Conservation (phyloP, 2,113 vertebrate species). For the Hypocryptadius cinnamomeus region DNA sequence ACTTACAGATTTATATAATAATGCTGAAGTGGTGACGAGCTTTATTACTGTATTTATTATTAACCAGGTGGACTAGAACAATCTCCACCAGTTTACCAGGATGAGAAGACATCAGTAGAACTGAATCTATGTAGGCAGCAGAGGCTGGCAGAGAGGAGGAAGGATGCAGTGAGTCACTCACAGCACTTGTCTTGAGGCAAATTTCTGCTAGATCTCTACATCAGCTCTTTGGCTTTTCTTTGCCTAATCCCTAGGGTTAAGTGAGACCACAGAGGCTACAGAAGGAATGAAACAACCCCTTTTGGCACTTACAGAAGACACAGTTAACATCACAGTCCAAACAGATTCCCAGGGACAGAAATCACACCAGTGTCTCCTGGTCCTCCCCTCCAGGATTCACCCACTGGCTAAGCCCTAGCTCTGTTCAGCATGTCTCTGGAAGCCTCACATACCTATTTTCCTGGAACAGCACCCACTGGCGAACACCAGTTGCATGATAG, state of each 20-base stretch:
- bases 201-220: not conserved
- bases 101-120: not conserved
- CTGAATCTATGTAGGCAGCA: not conserved
- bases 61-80: not conserved
- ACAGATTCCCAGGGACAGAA: not conserved
- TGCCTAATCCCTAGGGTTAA: not conserved
- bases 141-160: not conserved
- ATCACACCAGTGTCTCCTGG: not conserved
- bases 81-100: not conserved
- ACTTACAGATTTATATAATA: not conserved
- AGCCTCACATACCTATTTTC: not conserved
- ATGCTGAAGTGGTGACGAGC: not conserved
- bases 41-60: conserved; percentile 1
- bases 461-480: not conserved
- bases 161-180: not conserved
- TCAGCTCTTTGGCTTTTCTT: not conserved
- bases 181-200: not conserved
- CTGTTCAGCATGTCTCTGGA: not conserved
- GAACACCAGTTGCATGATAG: not conserved
- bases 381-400: not conserved
- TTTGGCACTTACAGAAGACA: not conserved
- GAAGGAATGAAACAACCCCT: not conserved
- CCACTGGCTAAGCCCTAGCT: not conserved
- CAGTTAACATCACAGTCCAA: not conserved
- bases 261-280: not conserved